phyloP scores from a whole-genome alignment of 2,888 invertebrate species.

The Pemphredon lugubris region DNA sequence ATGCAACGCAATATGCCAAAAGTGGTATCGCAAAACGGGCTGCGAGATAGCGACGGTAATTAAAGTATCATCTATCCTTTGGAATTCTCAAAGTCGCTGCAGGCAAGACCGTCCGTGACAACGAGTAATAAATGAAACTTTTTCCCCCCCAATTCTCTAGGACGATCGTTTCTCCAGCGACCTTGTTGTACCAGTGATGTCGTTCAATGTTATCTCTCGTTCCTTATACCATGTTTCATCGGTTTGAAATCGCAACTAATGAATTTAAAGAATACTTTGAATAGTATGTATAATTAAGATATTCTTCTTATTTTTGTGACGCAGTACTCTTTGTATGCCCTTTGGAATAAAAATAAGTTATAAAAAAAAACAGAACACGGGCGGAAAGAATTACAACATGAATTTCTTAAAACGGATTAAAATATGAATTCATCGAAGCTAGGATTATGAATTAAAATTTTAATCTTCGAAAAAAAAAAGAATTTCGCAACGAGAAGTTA shows the following conservation, averaged over 20 bases:
- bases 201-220: conserved; percentile 4
- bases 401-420: too few relatives aligned
- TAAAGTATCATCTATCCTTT: not conserved
- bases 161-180: conserved; percentile 40
- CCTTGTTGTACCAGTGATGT: conserved; percentile 26
- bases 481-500: too few relatives aligned
- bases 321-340: too few relatives aligned
- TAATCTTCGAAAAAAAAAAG: too few relatives aligned
- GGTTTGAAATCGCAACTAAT: not conserved
- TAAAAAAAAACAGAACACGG: too few relatives aligned
- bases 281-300: too few relatives aligned
- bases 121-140: not conserved
- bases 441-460: too few relatives aligned
- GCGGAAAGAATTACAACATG: too few relatives aligned
- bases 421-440: too few relatives aligned
- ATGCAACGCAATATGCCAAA: conserved; percentile 27
- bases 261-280: too few relatives aligned
- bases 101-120: conserved; percentile 10
- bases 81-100: conserved; percentile 21
- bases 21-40: conserved; percentile 8
- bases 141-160: not conserved
- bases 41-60: conserved; percentile 11
- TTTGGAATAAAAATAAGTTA: too few relatives aligned
- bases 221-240: not conserved
- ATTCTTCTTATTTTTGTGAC: too few relatives aligned